Evolutionary conservation across 2,888 invertebrate species (phyloP).

Genomic region (Cheilosia pagana): DNA sequence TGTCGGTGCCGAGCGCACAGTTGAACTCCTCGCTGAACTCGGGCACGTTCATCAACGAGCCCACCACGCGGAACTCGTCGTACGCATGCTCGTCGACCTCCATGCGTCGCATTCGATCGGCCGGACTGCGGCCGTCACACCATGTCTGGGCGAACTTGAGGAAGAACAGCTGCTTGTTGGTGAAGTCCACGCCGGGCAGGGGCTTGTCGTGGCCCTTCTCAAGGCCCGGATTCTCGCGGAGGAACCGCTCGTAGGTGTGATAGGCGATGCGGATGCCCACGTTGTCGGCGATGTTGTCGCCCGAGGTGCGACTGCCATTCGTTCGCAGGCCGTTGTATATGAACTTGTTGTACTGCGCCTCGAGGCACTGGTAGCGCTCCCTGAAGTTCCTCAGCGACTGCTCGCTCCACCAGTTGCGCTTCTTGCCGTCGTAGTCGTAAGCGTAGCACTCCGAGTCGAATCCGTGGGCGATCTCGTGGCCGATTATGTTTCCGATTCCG

Average conservation of each 20-base stretch:
- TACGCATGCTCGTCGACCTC: conserved; percentile 96
- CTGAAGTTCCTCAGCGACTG: conserved; percentile 79
- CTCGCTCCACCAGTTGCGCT: conserved; percentile 80
- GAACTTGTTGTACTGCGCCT: conserved; percentile 81
- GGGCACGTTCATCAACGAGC: conserved; percentile 91
- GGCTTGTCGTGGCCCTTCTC: conserved; percentile 85
- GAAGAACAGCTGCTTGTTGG: conserved; percentile 96
- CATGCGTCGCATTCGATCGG: conserved; percentile 85
- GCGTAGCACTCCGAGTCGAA: conserved; percentile 80
- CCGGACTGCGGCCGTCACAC: conserved; percentile 79
- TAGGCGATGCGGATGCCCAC: conserved; percentile 95
- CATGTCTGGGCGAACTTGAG: conserved; percentile 94
- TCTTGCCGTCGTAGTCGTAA: conserved; percentile 80
- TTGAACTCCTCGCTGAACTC: conserved; percentile 93
- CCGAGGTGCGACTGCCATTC: conserved; percentile 83
- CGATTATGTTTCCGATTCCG: conserved; percentile 80
- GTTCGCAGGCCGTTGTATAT: conserved; percentile 79
- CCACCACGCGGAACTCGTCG: conserved; percentile 93
- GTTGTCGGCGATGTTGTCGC: conserved; percentile 96
- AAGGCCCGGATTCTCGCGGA: conserved; percentile 78
- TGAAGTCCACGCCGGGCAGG: conserved; percentile 92
- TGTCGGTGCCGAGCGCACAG: conserved; percentile 89
- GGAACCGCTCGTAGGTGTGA: conserved; percentile 89
- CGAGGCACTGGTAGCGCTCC: conserved; percentile 80
- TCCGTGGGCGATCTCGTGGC: conserved; percentile 81